Evolutionary conservation across 2,888 invertebrate species (phyloP), one percentile per base, ranked within the genome.

Genomic region (Chelonus formosanus): DNA sequence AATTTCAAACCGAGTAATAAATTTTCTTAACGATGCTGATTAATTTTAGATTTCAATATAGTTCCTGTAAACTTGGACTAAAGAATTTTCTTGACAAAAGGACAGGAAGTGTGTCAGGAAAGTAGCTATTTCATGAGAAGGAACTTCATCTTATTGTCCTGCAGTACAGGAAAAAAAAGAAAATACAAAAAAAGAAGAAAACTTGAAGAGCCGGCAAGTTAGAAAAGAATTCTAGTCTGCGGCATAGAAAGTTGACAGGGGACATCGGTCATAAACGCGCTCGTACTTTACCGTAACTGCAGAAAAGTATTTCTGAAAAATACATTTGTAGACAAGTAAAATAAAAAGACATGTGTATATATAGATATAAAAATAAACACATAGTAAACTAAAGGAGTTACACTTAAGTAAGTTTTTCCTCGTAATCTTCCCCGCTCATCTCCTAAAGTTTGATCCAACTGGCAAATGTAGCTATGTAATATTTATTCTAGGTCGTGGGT

Each of bases 251-350:
- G 48, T 40, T 36, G 35, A 48, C 36, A 59, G 43, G n/a, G 53
- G 40, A 59, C 50, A 60, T 65, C 61, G 48, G 55, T 61, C 61
- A 61, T 61, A 60, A 65, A 57, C 56, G 65, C 56, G 34, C n/a
- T 57, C 44, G 20, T 45, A 45, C 61, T 53, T 53, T 56, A 31
- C 31, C 40, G 40, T 40, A 2, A 40, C 40, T 40, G 40, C 40
- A 40, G 40, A 40, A 40, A 40, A 40, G 5, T 40, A 40, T 40
- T 40, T 40, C 40, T 40, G 40, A 40, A 40, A 40, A 40, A 6
- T 40, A 40, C 6, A 40, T 40, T 3, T 40, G 40, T 40, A 40
- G 40, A 40, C 40, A 40, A 40, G 40, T 4, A 40, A 40, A 40
- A 40, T 40, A 40, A 5, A 40, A 40, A 40, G 6, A 40, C 40